Conservation (phyloP, 2,888 invertebrate species). For the Tortricodes alternella region DNA sequence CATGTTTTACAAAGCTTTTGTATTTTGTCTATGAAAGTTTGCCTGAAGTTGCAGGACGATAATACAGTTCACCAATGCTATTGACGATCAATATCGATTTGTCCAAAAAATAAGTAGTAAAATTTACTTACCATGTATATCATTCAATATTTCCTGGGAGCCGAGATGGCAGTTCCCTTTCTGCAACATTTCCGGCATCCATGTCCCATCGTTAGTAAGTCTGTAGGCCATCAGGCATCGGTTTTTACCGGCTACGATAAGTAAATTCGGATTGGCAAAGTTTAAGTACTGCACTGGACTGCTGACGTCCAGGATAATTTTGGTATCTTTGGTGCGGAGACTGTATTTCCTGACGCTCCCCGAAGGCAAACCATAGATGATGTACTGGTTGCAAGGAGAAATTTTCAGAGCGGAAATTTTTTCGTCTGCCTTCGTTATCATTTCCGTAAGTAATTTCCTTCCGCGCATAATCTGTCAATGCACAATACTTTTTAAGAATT, state of each 20-base stretch:
- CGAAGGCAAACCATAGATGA: slow-evolving; percentile 74
- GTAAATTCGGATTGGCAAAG: slow-evolving; percentile 57
- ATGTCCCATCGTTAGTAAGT: slow-evolving; percentile 47
- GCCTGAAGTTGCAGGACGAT: too few species aligned
- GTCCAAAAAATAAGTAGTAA: too few species aligned
- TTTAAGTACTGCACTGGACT: slow-evolving; percentile 68
- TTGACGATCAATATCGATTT: too few species aligned
- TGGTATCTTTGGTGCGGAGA: slow-evolving; percentile 57
- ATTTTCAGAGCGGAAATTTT: slow-evolving; percentile 73
- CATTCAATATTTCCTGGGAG: slow-evolving; percentile 74
- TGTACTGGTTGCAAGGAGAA: slow-evolving; percentile 75
- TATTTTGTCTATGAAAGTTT: too few species aligned
- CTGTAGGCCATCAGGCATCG: slow-evolving; percentile 70
- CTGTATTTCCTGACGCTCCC: slow-evolving; percentile 71
- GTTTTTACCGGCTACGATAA: slow-evolving; percentile 70
- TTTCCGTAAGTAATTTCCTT: slow-evolving; percentile 68
- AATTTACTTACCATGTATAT: slow-evolving; percentile 58
- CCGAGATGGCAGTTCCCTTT: slow-evolving; percentile 65
- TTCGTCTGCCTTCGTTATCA: slow-evolving; percentile 64
- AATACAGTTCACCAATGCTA: too few species aligned
- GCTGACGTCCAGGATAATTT: slow-evolving; percentile 65
- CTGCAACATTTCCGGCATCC: slow-evolving; percentile 70
- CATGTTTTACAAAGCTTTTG: too few species aligned
- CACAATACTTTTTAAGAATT: too few species aligned
- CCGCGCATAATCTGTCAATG: slow-evolving; percentile 69